Evolutionary conservation across 2,797 vertebrate species (phyloP), one percentile per base, ranked within the genome.

Genomic region (Pangasius krempfi): DNA sequence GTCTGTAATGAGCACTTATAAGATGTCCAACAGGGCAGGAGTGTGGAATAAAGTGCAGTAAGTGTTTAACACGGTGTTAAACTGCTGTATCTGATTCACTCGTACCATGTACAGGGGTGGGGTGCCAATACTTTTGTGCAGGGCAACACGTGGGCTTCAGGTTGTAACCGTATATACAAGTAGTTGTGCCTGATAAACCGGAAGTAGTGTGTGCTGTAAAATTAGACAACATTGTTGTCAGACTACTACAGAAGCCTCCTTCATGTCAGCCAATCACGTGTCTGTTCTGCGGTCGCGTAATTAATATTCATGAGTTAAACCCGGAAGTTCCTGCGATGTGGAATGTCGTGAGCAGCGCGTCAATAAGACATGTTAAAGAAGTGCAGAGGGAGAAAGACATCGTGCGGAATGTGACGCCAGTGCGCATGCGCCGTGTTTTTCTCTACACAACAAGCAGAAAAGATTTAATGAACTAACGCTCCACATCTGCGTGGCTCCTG

Each of bases 241-340:
- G 27, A 54, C 1, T 8, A 18, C n/a, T 30, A 18, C 3, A 52
- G 54, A 22, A 37, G 6, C 25, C 5, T 9, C 25, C 18, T 5
- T 16, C 18, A 54, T 56, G 7, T 60, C 56, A 44, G 52, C 64
- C 66, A 87, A 87, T 81, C 50, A 87, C 64, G 22, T 8, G 14
- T 1, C 44, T 5, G 30, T 1, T 27, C 58, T 40, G 7, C 14
- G 20, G 2, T 33, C 30, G 20, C 1, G 0, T 64, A 7, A 78
- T 86, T 22, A 86, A 86, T 86, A 86, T 78, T 86, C 58, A 66
- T 79, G 40, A 86, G 3, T 22, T 20, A 8, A 62, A 30, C 4
- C 27, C 27, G 58, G 20, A 66, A 27, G 2, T 25, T 62, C 70
- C 37, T 30, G 50, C 7, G 85, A 5, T 30, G 25, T 1, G 40